A percentile compares a stretch with the other conserved stretches of the same genome.
Evolutionary conservation across 2,113 vertebrate genomes (phyloP).

Genomic region (Campylorhamphus procurvoides): DNA sequence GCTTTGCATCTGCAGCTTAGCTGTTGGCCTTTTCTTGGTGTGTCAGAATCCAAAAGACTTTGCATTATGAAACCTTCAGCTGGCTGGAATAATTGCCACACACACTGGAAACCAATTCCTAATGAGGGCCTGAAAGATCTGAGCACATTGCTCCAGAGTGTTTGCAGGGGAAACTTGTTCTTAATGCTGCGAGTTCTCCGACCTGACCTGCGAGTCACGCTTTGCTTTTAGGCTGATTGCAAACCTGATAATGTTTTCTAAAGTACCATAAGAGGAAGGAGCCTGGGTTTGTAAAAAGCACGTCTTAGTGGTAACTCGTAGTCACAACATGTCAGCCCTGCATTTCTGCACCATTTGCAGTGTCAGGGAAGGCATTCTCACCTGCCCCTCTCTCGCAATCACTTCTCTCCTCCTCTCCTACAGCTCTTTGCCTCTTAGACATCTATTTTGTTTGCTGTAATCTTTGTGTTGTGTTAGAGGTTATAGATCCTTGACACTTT

Average conservation of each 20-base stretch:
- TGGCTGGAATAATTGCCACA: slow-evolving; percentile 5
- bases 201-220: neutral
- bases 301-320: neutral
- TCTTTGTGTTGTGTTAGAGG: slow-evolving; percentile 10
- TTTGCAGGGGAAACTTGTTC: neutral
- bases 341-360: rapidly evolving
- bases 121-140: neutral
- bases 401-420: neutral
- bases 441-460: neutral
- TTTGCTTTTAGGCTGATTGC: slow-evolving; percentile 49
- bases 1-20: neutral
- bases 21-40: neutral
- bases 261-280: neutral
- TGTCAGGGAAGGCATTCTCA: slow-evolving; percentile 11
- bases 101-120: neutral
- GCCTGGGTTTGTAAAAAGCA: neutral
- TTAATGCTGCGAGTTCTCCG: neutral
- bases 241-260: slow-evolving; percentile 32
- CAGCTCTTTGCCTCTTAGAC: neutral
- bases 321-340: neutral
- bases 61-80: neutral
- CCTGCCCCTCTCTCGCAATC: neutral
- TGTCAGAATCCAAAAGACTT: neutral
- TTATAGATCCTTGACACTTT: slow-evolving; percentile 19
- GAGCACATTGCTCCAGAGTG: neutral